These are phyloP conservation scores for Aphidoletes aphidimyza DNA, from an alignment of 2,888 invertebrate genomes.

Conservation along the genomic window DNA sequence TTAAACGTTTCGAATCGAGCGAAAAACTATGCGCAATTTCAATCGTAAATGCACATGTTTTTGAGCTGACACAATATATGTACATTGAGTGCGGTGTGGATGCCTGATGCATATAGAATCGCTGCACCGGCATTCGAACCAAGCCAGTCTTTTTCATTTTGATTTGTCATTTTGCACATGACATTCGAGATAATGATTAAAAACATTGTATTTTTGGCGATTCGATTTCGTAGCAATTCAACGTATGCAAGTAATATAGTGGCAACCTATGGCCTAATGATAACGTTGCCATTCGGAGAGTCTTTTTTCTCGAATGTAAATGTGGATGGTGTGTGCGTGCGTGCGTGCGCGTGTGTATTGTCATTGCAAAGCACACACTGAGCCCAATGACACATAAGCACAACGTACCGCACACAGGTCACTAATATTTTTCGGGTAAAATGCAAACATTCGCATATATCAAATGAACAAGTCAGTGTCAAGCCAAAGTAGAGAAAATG, in stretches of 20 bases:
- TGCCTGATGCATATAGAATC: too few species aligned
- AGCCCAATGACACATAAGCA: neutral
- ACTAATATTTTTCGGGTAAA: neutral
- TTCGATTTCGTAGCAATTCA: conserved; percentile 48
- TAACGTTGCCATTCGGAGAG: conserved; percentile 3
- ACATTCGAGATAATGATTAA: conserved; percentile 53
- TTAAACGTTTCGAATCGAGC: neutral
- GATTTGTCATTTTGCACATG: conserved; percentile 38
- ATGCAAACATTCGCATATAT: conserved; percentile 45
- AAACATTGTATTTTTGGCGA: conserved; percentile 53
- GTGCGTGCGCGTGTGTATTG: too few species aligned
- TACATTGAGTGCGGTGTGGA: neutral
- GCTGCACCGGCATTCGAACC: too few species aligned
- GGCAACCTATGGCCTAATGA: conserved; percentile 9
- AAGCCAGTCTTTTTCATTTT: conserved; percentile 7
- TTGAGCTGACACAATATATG: neutral
- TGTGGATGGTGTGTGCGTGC: too few species aligned
- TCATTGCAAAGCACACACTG: neutral
- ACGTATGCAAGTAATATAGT: conserved; percentile 48
- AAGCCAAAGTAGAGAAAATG: neutral
- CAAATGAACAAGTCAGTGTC: conserved; percentile 26
- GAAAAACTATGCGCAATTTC: conserved; percentile 53
- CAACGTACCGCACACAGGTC: too few species aligned
- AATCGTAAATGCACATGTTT: conserved; percentile 33
- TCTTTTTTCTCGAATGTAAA: neutral